Evolutionary conservation across 1,140 invertebrate genomes (phyloP), one percentile per base, ranked within the genome.

Genomic region (Dendrolimus kikuchii): DNA sequence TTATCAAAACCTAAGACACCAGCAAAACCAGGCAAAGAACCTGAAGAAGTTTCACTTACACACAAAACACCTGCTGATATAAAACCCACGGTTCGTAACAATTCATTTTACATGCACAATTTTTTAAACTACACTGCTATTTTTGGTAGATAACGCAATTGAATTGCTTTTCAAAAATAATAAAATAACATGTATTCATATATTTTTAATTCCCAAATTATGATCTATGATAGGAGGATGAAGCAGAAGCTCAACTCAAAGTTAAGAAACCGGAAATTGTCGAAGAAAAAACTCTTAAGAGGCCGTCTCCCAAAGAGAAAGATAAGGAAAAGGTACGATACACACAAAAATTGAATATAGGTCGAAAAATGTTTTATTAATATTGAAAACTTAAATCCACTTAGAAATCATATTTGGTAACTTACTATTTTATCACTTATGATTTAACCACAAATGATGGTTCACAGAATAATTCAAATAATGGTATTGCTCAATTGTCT

Each of bases 221-320:
- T 23, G 23, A 3, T 23, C 50, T 64, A 59, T 51, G 57, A 49
- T 81, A 86, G 83, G 81, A 78, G 62, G 81, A 64, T 60, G 68
- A 81, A 55, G 83, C 80, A 45, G 81, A 81, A 66, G 83, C 83
- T 36, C 73, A 81, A 69, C 74, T 86, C 46, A 81, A 70, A 41
- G 61, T 86, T 67, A 85, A 83, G 60, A 86, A 86, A 72, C 80
- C 81, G 38, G 83, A 86, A 74, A 77, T 86, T 44, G 71, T 86
- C 54, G 83, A 86, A 52, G 79, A 83, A 43, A 75, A 78, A 68
- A 86, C 83, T 43, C 61, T 86, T 71, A 82, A 82, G 61, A 77
- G 76, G 62, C 81, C 81, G 49, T 59, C 71, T 53, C 54, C 73
- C 49, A 84, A 80, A 71, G 74, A 73, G 46, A 75, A 77, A 54